phyloP scores from a whole-genome alignment of 2,888 invertebrate genomes.

The Parnassius apollo region DNA sequence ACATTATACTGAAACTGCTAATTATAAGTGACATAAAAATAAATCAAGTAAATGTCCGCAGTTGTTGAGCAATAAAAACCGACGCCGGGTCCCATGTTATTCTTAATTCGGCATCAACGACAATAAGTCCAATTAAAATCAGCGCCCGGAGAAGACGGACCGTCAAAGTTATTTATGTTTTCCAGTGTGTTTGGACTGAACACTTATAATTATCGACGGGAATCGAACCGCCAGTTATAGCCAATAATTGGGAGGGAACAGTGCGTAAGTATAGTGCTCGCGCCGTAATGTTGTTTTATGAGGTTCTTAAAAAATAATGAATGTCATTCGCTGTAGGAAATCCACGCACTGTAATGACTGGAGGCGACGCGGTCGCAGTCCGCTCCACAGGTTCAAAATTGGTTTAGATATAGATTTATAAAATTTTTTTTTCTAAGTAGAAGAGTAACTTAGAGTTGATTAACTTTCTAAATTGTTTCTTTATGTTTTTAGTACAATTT shows the following conservation, averaged over 20 bases:
- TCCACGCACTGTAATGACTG: slow-evolving; percentile 34
- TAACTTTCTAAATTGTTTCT: too few relatives aligned
- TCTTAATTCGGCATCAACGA: slow-evolving; percentile 29
- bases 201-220: slow-evolving; percentile 68
- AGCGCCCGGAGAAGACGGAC: slow-evolving; percentile 35
- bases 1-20: slow-evolving; percentile 3
- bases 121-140: slow-evolving; percentile 39
- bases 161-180: slow-evolving; percentile 46
- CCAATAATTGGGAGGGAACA: slow-evolving; percentile 72
- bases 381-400: background rate
- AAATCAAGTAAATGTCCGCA: slow-evolving; percentile 14
- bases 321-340: slow-evolving; percentile 61
- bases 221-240: slow-evolving; percentile 70
- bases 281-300: slow-evolving; percentile 69
- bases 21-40: slow-evolving; percentile 17
- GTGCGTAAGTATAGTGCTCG: slow-evolving; percentile 65
- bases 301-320: slow-evolving; percentile 68
- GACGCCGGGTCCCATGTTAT: slow-evolving; percentile 7
- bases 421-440: background rate
- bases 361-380: background rate
- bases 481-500: too few relatives aligned
- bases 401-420: background rate
- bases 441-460: too few relatives aligned
- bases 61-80: slow-evolving; percentile 19
- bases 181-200: slow-evolving; percentile 42